These are phyloP conservation scores for Platycercus adscitus DNA, from an alignment of 2,113 vertebrate genomes.

Conservation along the genomic window DNA sequence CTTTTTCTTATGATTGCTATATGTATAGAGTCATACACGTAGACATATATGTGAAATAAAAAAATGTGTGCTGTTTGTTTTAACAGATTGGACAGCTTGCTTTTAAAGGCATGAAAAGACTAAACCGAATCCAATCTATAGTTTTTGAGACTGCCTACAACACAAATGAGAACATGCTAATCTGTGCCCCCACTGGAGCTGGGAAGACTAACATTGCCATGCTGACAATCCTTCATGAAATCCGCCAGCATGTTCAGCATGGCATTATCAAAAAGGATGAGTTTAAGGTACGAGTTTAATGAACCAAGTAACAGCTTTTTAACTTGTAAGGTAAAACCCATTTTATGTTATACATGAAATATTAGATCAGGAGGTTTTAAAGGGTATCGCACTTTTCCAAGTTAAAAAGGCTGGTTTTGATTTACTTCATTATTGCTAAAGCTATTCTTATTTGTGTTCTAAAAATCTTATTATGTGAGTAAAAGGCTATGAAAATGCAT, in stretches of 20 bases:
- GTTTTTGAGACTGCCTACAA: conserved; percentile 98
- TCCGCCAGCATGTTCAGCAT: conserved; percentile 92
- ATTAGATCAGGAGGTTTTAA: conserved; percentile 53
- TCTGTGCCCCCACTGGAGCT: conserved; percentile 95
- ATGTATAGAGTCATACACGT: accelerated
- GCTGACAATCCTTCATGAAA: conserved; percentile 94
- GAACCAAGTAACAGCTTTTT: conserved; percentile 32
- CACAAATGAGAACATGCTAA: conserved; percentile 97
- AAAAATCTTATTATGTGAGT: conserved; percentile 64
- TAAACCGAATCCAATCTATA: conserved; percentile 96
- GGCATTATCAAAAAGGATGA: conserved; percentile 95
- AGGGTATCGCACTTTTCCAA: conserved; percentile 44
- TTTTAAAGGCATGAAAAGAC: conserved; percentile 91
- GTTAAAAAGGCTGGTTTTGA: conserved; percentile 37
- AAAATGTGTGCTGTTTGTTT: neutral
- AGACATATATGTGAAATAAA: neutral
- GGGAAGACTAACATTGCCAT: conserved; percentile 99
- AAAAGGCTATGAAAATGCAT: conserved; percentile 68
- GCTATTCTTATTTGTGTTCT: conserved; percentile 52
- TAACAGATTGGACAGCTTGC: conserved; percentile 92
- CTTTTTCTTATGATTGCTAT: neutral
- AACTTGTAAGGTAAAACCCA: conserved; percentile 11
- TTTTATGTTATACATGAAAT: neutral
- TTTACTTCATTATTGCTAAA: conserved; percentile 66
- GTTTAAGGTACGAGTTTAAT: conserved; percentile 87